phyloP scores from a whole-genome alignment of 2,797 vertebrate species.

The Distichodus sexfasciatus region DNA sequence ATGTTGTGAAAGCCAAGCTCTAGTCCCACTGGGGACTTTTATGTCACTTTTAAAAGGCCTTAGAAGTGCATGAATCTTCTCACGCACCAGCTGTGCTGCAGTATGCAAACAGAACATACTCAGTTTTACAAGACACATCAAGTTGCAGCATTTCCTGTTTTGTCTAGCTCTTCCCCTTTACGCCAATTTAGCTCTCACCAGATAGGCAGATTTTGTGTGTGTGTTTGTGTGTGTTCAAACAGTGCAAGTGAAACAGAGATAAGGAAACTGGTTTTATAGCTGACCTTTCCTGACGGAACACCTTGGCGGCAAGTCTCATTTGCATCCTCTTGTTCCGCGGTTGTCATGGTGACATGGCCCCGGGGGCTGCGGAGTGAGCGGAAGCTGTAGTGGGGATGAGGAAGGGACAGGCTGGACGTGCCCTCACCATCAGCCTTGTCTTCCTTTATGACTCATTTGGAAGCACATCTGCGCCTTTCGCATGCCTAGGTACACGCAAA shows the following conservation, averaged over 20 bases:
- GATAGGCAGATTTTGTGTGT: not conserved
- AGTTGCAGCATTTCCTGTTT: no score
- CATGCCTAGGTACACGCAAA: no score
- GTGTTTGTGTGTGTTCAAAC: not conserved
- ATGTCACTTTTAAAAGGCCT: no score
- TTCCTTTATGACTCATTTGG: not conserved
- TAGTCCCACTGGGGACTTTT: no score
- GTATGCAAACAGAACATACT: no score
- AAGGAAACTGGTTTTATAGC: constrained; percentile 7
- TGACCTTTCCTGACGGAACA: constrained; percentile 38
- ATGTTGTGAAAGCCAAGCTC: no score
- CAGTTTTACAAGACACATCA: no score
- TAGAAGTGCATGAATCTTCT: no score
- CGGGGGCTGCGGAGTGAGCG: not conserved
- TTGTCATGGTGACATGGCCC: constrained; percentile 37
- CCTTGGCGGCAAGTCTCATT: constrained; percentile 25
- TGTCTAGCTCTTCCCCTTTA: not conserved
- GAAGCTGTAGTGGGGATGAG: constrained; percentile 4
- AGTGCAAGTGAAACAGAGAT: constrained; percentile 13
- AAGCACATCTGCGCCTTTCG: not conserved
- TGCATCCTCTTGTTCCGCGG: constrained; percentile 36
- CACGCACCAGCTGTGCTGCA: no score
- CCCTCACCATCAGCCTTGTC: no score
- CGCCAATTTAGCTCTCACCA: not conserved
- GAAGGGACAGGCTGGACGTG: constrained; percentile 9